Evolutionary conservation across 2,113 vertebrate species (phyloP), one percentile per base, ranked within the genome.

Genomic region (Oophaga pumilio): DNA sequence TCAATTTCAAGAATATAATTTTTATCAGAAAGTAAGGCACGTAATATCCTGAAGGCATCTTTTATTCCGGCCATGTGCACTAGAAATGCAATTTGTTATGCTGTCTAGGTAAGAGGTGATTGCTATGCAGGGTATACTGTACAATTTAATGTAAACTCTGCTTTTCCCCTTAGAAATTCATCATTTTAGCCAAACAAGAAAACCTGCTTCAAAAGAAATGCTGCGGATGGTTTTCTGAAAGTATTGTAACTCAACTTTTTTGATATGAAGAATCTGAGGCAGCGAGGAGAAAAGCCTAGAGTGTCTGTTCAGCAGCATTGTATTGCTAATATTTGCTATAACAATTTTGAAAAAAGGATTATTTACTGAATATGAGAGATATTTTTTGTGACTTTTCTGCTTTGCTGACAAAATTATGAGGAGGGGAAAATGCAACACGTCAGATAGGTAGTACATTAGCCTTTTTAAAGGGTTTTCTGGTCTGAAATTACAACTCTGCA

Each of bases 11-110:
- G 56, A 85, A 85, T 85, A 64, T 60, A 5, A 57, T 76, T 85
- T 84, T 28, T 64, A 85, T 76, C 84, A 77, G 57, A 85, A 77
- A 64, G 77, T 77, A 24, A 85, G 84, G 33, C n/a, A 59, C 59
- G 5, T 85, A 64, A 76, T 62, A 24, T 77, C 57, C 28, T 15
- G 60, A 22, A 52, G 62, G 49, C 49, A 64, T 85, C n/a, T 77
- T 85, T n/a, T 74, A 50, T 52, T 62, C 43, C 33, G 84, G 20
- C 68, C 26, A 10, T 9, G 14, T 57, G 82, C 84, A 74, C 11
- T 76, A 71, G 56, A 52, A 85, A 77, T 76, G 73, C 52, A 64
- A 85, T 76, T 77, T 77, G 73, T 49, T 66, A 77, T 26, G 84
- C 84, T 8, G 26, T 64, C 73, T 77, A n/a, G 33, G 73, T 77